Evolutionary conservation across 2,113 vertebrate genomes (phyloP), one percentile per base, ranked within the genome.

Genomic region (Sebastes fasciatus): DNA sequence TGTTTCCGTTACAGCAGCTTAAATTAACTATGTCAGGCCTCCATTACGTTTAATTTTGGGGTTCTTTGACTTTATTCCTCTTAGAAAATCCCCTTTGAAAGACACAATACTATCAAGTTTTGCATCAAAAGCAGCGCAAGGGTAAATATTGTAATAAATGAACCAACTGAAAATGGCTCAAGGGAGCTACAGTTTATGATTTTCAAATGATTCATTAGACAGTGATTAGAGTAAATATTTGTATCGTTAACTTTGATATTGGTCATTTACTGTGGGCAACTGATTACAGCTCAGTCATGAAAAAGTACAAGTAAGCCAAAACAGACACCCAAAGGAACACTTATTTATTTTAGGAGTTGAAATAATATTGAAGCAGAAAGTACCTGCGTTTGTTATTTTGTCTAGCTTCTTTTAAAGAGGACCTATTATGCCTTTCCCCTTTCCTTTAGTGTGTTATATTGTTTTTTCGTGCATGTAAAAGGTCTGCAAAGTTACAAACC

Each of bases 1-100:
- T 63, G 34, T 69, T 58, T 70, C 5, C 19, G 14, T 45, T 52
- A 42, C 21, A 77, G 8, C 9, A 57, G 13, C n/a, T 68, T 63
- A 63, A 49, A 68, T 72, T 34, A 13, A 3, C 11, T 19, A 17
- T 76, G 72, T 54, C 66, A 43, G 49, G 42, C n/a, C 55, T 57
- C 73, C 7, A 64, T 63, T 74, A 23, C 45, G 6, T 80, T 5
- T 4, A 60, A 5, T 58, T 76, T 34, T 5, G 8, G 13, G 1
- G 43, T 65, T 46, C 5, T n/a, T 46, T 10, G 19, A 5, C 23
- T 65, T n/a, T 45, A 19, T 71, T 55, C 12, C 17, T n/a, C n/a
- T 64, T 16, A 14, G 23, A 72, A 54, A 63, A 34, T 19, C 19
- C 7, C 34, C 6, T 21, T 43, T 73, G 19, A 49, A 63, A 48